Evolutionary conservation across 2,113 vertebrate species (phyloP), one percentile per base, ranked within the genome.

Genomic region (Equus przewalskii): DNA sequence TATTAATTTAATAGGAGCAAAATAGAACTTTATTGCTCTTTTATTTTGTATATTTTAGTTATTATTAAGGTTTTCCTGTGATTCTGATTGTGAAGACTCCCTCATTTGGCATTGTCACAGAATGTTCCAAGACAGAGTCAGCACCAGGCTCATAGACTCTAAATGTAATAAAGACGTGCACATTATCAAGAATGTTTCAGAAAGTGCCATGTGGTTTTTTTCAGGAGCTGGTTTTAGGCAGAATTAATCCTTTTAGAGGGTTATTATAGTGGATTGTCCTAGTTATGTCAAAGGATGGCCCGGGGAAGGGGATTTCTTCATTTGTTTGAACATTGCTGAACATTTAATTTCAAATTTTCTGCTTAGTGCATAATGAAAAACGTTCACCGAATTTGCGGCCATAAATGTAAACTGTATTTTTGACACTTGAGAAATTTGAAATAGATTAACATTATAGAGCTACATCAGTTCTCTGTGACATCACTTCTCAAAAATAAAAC

Each of bases 181-280:
- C 11, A 13, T 97, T 83, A 96, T 69, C 81, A 95, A 94, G 96
- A 94, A 81, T 87, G 64, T 83, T 98, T 89, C 92, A 86, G 92
- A 94, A 79, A 49, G 70, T 49, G 44, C 98, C 89, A 79, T 97
- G 97, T 98, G 98, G 93, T 97, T 98, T 97, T 97, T 95, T 93
- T 96, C 95, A 97, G 94, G 91, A 82, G 54, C 84, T 85, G 86
- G 96, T 97, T 98, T 98, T 51, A 92, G 89, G 93, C 96, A 97
- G 56, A 97, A 98, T 98, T 98, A 98, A 98, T 98, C 98, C 98
- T 98, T 97, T 96, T 96, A 97, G 94, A 94, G 98, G 97, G 94
- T 98, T 98, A 85, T 81, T 97, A 95, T 0, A 0, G 97, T 98
- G 91, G 49, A 96, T 97, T 97, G 98, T 93, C 98, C 98, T 94